Conservation (phyloP, 2,113 vertebrate species). For the Passer domesticus region DNA sequence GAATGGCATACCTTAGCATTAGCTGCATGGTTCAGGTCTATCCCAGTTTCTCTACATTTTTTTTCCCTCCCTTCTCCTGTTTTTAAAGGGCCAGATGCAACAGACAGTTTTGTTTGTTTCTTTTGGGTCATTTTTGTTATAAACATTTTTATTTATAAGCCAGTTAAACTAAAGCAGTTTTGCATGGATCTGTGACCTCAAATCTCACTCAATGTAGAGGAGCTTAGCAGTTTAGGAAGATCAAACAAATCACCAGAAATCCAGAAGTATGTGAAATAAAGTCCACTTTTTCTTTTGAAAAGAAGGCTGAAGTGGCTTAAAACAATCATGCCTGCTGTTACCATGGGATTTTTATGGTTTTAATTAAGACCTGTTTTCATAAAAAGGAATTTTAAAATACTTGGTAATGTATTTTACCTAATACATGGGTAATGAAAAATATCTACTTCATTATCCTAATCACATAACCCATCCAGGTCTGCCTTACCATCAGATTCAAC, state of each 20-base stretch:
- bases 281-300: background rate
- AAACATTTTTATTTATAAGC: conserved; percentile 17
- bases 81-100: background rate
- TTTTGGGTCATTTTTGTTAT: background rate
- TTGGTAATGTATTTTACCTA: no score
- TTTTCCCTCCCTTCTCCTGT: rapidly evolving
- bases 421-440: background rate
- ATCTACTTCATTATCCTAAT: background rate
- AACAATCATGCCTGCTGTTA: background rate
- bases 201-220: background rate
- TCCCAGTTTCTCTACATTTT: background rate
- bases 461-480: background rate
- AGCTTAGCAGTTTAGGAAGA: conserved; percentile 39
- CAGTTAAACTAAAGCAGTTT: conserved; percentile 31
- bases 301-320: background rate
- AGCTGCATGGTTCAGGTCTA: background rate
- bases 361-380: background rate
- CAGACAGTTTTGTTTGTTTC: background rate
- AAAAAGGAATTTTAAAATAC: background rate
- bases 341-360: background rate
- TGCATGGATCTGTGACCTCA: background rate
- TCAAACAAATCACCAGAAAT: conserved; percentile 37
- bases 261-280: conserved; percentile 1
- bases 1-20: background rate
- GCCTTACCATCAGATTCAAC: background rate